Percentiles rank a stretch among this genome's conserved stretches.
These are phyloP conservation scores for Heliothis subflexa DNA, from an alignment of 1,140 invertebrate genomes.

Conservation along the genomic window DNA sequence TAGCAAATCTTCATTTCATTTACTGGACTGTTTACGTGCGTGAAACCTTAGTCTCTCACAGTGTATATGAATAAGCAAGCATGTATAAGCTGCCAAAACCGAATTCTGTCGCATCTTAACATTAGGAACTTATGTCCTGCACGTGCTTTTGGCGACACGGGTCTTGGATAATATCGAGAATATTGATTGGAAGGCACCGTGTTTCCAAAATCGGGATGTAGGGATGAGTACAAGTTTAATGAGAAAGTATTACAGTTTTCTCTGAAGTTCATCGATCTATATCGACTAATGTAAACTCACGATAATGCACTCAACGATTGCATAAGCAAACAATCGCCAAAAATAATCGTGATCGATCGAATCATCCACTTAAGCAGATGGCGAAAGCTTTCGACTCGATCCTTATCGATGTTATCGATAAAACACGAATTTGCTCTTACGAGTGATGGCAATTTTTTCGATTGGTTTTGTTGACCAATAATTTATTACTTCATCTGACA, in stretches of 20 bases:
- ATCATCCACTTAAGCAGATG: slow-evolving; percentile 17
- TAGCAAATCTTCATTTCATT: too few species aligned
- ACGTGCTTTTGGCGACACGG: not conserved
- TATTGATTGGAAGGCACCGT: not conserved
- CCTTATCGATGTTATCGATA: slow-evolving; percentile 14
- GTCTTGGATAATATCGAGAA: not conserved
- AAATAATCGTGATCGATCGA: slow-evolving; percentile 18
- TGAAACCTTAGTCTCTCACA: not conserved
- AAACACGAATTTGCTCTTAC: slow-evolving; percentile 32
- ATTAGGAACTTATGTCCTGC: not conserved
- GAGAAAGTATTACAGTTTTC: not conserved
- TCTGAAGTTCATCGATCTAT: not conserved
- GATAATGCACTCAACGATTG: slow-evolving; percentile 17
- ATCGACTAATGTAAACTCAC: slow-evolving; percentile 6
- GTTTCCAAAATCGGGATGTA: not conserved
- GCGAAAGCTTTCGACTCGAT: slow-evolving; percentile 6
- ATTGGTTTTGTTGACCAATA: not conserved
- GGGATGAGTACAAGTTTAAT: not conserved
- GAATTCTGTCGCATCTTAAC: not conserved
- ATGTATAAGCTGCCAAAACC: slow-evolving; percentile 13
- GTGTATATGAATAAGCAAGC: slow-evolving; percentile 4
- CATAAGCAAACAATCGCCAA: slow-evolving; percentile 20
- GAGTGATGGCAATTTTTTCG: slow-evolving; percentile 10
- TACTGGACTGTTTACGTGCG: too few species aligned
- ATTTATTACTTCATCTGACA: not conserved